These are phyloP conservation scores for Catocala fraxini DNA, from an alignment of 2,888 invertebrate species.

Conservation along the genomic window DNA sequence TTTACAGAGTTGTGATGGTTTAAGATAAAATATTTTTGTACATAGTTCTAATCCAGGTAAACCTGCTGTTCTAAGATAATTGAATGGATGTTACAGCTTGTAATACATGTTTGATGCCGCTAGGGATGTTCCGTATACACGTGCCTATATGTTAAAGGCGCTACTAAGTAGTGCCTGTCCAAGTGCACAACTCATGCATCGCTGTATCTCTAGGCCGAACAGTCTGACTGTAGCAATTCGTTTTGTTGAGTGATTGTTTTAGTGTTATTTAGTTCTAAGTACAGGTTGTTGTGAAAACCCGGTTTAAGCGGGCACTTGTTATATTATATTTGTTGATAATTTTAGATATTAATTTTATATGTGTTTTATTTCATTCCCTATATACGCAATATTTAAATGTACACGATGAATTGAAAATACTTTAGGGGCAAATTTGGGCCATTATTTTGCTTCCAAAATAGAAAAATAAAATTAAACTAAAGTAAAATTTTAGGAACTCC, in stretches of 20 bases:
- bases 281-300: slow-evolving; percentile 58
- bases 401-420: no score
- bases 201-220: background rate
- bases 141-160: no score
- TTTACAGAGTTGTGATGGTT: slow-evolving; percentile 19
- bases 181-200: background rate
- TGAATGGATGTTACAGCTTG: no score
- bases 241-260: slow-evolving; percentile 29
- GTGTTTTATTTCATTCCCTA: slow-evolving; percentile 29
- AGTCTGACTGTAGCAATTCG: background rate
- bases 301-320: slow-evolving; percentile 57
- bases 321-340: slow-evolving; percentile 53
- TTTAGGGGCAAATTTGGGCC: no score
- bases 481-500: no score
- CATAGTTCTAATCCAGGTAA: slow-evolving; percentile 27
- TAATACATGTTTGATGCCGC: no score
- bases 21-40: slow-evolving; percentile 26
- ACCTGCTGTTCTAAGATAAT: background rate
- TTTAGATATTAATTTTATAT: slow-evolving; percentile 46
- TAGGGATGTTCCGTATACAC: no score
- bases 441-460: no score
- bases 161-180: no score
- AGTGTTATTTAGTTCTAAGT: slow-evolving; percentile 51
- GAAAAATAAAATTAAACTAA: no score
- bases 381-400: background rate